phyloP scores from a whole-genome alignment of 2,797 vertebrate species.

The Hafferia zeledoni region DNA sequence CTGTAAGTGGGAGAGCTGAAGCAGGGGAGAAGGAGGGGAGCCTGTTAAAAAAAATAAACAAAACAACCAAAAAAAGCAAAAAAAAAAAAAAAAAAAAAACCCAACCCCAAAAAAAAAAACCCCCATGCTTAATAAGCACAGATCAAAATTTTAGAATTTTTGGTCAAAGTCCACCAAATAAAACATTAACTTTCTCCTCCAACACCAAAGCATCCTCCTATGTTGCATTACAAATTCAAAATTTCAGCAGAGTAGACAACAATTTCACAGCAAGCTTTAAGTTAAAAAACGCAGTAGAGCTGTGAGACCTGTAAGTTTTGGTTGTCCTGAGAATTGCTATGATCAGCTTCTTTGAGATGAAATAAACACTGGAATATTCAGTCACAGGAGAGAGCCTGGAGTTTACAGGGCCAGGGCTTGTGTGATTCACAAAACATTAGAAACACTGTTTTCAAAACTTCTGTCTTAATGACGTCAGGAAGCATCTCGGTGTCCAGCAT shows the following conservation, averaged over 20 bases:
- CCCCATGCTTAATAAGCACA: background rate
- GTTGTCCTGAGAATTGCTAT: background rate
- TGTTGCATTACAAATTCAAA: background rate
- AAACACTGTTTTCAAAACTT: background rate
- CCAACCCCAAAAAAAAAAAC: no score
- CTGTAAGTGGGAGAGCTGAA: background rate
- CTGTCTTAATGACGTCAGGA: background rate
- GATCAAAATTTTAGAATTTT: background rate
- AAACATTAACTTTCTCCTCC: background rate
- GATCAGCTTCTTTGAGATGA: background rate
- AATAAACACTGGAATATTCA: background rate
- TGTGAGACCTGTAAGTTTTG: background rate
- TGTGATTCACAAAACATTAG: background rate
- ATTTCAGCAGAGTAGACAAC: background rate
- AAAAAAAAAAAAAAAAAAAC: no score
- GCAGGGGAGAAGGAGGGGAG: background rate
- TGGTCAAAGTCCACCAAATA: background rate
- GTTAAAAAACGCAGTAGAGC: background rate
- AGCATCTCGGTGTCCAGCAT: background rate
- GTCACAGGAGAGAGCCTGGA: background rate
- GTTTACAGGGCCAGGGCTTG: background rate
- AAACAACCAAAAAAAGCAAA: no score
- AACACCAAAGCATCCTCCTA: background rate
- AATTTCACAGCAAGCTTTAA: background rate
- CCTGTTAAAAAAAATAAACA: background rate